Conservation (phyloP, 2,113 vertebrate species). For the Serinus canaria region DNA sequence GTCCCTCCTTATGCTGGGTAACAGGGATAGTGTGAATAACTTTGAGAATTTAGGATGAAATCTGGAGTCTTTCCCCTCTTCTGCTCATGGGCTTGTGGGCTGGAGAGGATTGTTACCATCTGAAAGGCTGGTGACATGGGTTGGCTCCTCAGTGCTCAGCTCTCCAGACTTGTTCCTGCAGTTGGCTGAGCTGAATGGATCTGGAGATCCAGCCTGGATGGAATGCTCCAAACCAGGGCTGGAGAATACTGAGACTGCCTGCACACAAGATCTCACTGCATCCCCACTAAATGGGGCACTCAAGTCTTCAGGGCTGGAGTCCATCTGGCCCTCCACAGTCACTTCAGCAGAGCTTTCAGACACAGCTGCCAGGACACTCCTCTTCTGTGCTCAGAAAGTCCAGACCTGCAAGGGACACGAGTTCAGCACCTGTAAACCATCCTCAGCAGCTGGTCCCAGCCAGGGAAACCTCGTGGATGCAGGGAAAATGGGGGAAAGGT, state of each 20-base stretch:
- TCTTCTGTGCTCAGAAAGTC: not conserved
- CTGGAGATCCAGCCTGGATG: not conserved
- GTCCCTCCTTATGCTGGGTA: conserved; percentile 9
- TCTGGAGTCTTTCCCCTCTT: conserved; percentile 5
- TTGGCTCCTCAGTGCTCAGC: not conserved
- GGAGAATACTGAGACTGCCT: not conserved
- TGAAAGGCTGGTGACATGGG: not conserved
- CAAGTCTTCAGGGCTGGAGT: not conserved
- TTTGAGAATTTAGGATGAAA: conserved; percentile 19
- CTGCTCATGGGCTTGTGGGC: not conserved
- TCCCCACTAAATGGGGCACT: conserved; percentile 10
- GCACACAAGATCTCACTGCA: not conserved
- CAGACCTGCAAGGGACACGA: not conserved
- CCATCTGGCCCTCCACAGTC: conserved; percentile 9
- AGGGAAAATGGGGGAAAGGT: not conserved
- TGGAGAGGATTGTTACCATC: not conserved
- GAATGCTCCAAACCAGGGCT: not conserved
- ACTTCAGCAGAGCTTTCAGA: not conserved
- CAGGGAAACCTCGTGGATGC: not conserved
- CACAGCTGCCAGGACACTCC: not conserved
- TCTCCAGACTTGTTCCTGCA: not conserved
- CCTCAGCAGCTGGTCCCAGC: not conserved
- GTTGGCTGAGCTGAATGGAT: not conserved
- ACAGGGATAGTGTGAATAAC: not conserved
- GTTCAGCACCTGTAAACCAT: not conserved